Conservation (phyloP, 2,888 invertebrate species). For the Lampropteryx suffumata region DNA sequence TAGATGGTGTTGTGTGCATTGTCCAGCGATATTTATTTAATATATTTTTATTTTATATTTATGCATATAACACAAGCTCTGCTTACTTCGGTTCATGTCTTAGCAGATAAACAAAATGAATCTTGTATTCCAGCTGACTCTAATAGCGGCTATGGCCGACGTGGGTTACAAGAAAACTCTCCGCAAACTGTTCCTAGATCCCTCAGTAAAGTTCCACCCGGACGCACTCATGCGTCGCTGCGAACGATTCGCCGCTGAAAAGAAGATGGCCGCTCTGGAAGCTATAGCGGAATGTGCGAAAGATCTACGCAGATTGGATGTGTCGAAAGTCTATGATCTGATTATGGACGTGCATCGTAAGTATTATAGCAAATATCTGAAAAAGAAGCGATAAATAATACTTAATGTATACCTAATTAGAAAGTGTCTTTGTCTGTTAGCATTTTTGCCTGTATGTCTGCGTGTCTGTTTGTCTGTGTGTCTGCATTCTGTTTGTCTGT, state of each 20-base stretch:
- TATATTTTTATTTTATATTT: too few species aligned
- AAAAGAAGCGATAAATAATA: too few species aligned
- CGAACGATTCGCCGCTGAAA: constrained; percentile 69
- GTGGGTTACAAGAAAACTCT: constrained; percentile 77
- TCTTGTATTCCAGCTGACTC: constrained; percentile 65
- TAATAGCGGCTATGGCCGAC: constrained; percentile 81
- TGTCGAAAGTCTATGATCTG: constrained; percentile 65
- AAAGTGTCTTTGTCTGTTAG: too few species aligned
- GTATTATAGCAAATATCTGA: constrained; percentile 40
- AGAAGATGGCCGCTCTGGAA: constrained; percentile 58
- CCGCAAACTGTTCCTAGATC: constrained; percentile 76
- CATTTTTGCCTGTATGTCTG: too few species aligned
- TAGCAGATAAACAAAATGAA: too few species aligned
- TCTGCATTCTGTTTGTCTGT: too few species aligned
- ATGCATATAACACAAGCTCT: too few species aligned
- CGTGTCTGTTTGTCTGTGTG: too few species aligned
- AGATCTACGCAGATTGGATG: constrained; percentile 61
- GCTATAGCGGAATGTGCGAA: constrained; percentile 59
- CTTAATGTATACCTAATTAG: too few species aligned
- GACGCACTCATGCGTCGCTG: constrained; percentile 79
- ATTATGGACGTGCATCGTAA: constrained; percentile 73
- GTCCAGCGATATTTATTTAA: too few species aligned
- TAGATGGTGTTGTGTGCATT: too few species aligned
- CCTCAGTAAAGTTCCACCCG: constrained; percentile 76
- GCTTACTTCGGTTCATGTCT: too few species aligned